Evolutionary conservation across 2,888 invertebrate genomes (phyloP).

Genomic region (Perizoma flavofasciatum): DNA sequence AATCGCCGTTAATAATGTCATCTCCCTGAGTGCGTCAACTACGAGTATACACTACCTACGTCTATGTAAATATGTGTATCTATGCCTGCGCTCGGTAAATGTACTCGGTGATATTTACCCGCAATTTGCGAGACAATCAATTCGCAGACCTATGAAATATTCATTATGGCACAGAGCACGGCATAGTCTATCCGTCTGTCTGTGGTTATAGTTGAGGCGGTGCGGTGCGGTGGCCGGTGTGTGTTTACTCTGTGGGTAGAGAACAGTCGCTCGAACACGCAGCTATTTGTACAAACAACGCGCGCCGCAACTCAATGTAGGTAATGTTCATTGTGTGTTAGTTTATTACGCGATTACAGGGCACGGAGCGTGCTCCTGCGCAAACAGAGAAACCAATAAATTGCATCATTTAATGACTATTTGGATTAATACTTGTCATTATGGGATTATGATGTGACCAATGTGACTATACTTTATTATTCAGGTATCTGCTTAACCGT

Average conservation of each 20-base stretch:
- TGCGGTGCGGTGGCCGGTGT: background rate
- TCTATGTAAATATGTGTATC: too few species aligned
- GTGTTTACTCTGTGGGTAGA: conserved; percentile 4
- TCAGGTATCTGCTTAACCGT: too few species aligned
- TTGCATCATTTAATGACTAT: too few species aligned
- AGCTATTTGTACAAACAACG: conserved; percentile 22
- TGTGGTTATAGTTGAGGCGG: conserved; percentile 7
- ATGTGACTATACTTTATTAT: too few species aligned
- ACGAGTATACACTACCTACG: too few species aligned
- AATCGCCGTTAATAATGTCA: too few species aligned
- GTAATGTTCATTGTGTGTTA: conserved; percentile 14
- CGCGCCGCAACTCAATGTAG: conserved; percentile 10
- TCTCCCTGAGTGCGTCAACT: too few species aligned
- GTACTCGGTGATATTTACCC: conserved; percentile 1
- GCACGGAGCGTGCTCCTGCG: background rate
- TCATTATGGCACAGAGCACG: conserved; percentile 9
- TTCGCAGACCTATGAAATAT: conserved; percentile 17
- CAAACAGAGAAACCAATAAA: too few species aligned
- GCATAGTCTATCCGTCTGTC: too few species aligned
- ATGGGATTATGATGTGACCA: too few species aligned
- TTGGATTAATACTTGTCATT: too few species aligned
- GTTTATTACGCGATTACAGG: conserved; percentile 13
- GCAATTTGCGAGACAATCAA: conserved; percentile 14
- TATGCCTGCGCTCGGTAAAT: too few species aligned
- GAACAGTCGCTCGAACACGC: conserved; percentile 9